Evolutionary conservation across 2,797 vertebrate genomes (phyloP), one percentile per base, ranked within the genome.

Genomic region (Crenichthys baileyi): DNA sequence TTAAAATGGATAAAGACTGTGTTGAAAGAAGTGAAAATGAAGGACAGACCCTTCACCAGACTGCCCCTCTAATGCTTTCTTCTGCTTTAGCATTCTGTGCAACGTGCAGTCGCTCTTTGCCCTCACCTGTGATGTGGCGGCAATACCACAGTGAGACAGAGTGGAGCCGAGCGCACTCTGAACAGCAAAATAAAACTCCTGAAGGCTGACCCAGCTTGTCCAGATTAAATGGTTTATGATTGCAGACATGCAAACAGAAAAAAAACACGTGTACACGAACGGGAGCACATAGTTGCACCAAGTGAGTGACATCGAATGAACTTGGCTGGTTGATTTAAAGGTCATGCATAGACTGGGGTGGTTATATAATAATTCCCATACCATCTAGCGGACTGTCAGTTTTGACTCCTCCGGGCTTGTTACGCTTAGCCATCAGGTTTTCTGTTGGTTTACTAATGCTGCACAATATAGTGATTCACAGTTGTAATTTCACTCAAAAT

Each of bases 41-140:
- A 87, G 76, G 77, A 78, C 80, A 22, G 56, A 81, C 63, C 78
- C 72, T 75, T 71, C 53, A 72, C 78, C 76, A 36, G 63, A 48
- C 63, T 22, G n/a, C 55, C 36, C 55, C 26, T 41, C 71, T 24
- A 58, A 72, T 50, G 55, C 81, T 48, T 31, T 55, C 26, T 18
- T 63, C 41, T 44, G 20, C 83, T 78, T 90, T 81, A 76, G 63
- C 81, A 88, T 88, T 87, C 89, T 70, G 80, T 20, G 76, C 81
- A 67, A 73, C 63, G 72, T 29, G 68, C 89, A 85, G 83, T 88
- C 90, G 85, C 80, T 85, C 79, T 87, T 76, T 79, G 81, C 82
- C 56, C 89, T 86, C 90, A 93, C 89, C 87, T 93, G 93, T 92
- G 92, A 88, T 82, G 87, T 80, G 84, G 85, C 82, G 80, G 80